Evolutionary conservation across 2,888 invertebrate genomes (phyloP), one percentile per base, ranked within the genome.

Genomic region (Chromoteleia sp.): DNA sequence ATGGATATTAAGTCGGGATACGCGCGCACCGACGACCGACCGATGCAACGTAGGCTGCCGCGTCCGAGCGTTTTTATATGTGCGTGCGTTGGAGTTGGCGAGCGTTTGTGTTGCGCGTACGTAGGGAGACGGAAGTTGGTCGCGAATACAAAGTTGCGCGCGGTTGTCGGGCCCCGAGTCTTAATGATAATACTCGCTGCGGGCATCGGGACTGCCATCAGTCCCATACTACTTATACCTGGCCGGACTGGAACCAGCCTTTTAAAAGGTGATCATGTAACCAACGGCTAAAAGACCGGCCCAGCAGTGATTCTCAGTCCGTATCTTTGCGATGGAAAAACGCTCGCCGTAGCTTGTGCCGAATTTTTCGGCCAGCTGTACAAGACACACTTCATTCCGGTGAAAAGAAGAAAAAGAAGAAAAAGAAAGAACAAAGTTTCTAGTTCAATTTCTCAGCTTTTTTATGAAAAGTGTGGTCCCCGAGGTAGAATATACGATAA

Each of bases 141-240:
- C 29, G 63, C 54, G 58, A 59, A 52, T 65, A 67, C 67, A 45
- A 81, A 76, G 74, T 67, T 67, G 41, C 25, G 73, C 52, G 52
- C 65, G 67, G 63, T 79, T 19, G 68, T 61, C 68, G 67, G 59
- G 67, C 45, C 52, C 43, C 17, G 67, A 73, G 59, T 75, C 76
- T 67, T 76, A 81, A 81, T 81, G 81, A 81, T 81, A 73, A 81
- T 81, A 77, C 81, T 50, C 67, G 71, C 76, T 81, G 73, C 67
- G 76, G 71, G 71, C 67, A 70, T 81, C 70, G 65, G 58, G 71
- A 65, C 75, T 75, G 75, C 80, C 79, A 56, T 74, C 74, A 70
- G 80, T 67, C 68, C 74, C 61, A 63, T 56, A 63, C 50, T 71
- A 65, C 70, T 74, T 80, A 70, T 70, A 80, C 80, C 75, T 75